Base-by-base conservation (phyloP, 64 coral and sea anemone species). In the Cladopsammia gracilis region DNA sequence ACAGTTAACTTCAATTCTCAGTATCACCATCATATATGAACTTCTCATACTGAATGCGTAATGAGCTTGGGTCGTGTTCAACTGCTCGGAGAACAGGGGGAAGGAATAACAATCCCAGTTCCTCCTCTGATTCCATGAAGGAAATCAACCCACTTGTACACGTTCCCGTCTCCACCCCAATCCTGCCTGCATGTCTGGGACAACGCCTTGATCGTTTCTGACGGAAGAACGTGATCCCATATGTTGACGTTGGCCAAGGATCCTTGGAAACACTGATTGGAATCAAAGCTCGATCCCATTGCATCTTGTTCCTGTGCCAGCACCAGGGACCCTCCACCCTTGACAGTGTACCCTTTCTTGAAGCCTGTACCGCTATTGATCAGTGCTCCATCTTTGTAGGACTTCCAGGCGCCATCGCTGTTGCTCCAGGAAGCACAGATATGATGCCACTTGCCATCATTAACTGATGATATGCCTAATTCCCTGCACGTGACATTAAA, bases 361-460 rank as follows among this genome's bases (percentile, higher is more conserved):
- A 26, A 47, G 16, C 78, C 78, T 26, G 16, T 34, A 19, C 10
- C 51, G n/a, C 24, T 23, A 8, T 16, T 25, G 12, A 6, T 43
- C 10, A 45, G 10, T 2, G 45, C 8, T 62, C 78, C 53, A 81
- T 81, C 53, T 62, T 59, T 57, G 53, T 81, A 81, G 19, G n/a
- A 25, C 52, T 81, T 3, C 13, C 25, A 18, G 3, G 11, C 51
- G 10, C 77, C 77, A 44, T 58, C 51, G 15, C 6, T 81, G 78
- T 48, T 81, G 14, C 47, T 46, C 78, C 78, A 81, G 25, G 78
- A 58, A 7, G 13, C 2, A 45, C 78, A 81, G 25, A 81, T 57
- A 20, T 59, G 51, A 43, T 81, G 78, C 78, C 78, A 81, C 45
- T 48, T 81, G 25, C 59, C 78, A 58, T 81, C 78, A 59, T 74